Evolutionary conservation across 2,888 invertebrate genomes (phyloP).

Genomic region (Netelia inedita): DNA sequence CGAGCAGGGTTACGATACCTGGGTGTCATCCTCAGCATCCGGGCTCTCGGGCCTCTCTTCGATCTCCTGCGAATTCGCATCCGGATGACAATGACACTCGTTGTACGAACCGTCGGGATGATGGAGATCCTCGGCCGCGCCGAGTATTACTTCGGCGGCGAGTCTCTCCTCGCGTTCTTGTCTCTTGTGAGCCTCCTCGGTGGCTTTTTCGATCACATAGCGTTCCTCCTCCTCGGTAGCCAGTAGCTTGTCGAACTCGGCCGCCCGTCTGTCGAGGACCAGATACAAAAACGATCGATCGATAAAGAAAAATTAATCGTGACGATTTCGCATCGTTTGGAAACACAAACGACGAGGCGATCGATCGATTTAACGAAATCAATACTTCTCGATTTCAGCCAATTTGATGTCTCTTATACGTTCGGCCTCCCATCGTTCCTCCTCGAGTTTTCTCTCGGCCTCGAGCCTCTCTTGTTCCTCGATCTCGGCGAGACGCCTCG

Average conservation of each 20-base stretch:
- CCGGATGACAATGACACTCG: conserved; percentile 73
- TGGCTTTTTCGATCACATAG: conserved; percentile 85
- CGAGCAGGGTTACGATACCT: conserved; percentile 72
- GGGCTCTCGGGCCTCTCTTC: conserved; percentile 80
- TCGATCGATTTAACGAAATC: background rate
- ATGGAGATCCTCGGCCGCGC: conserved; percentile 68
- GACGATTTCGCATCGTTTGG: background rate
- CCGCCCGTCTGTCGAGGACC: conserved; percentile 72
- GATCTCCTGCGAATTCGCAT: conserved; percentile 78
- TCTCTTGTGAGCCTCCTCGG: conserved; percentile 87
- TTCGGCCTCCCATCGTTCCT: conserved; percentile 84
- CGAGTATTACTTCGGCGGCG: conserved; percentile 86
- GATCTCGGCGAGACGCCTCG: conserved; percentile 86
- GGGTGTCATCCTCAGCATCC: conserved; percentile 79
- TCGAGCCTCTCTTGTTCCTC: conserved; percentile 86
- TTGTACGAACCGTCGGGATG: conserved; percentile 72
- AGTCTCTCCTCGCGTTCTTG: conserved; percentile 88
- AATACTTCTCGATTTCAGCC: conserved; percentile 65
- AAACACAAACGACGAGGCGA: conserved; percentile 24
- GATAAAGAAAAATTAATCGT: background rate
- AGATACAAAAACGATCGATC: background rate
- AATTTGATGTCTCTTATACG: conserved; percentile 85
- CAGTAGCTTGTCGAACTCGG: conserved; percentile 75
- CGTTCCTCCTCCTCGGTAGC: conserved; percentile 85
- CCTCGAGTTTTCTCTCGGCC: conserved; percentile 86